phyloP scores from a whole-genome alignment of 2,797 vertebrate species.

The Sarcoramphus papa region DNA sequence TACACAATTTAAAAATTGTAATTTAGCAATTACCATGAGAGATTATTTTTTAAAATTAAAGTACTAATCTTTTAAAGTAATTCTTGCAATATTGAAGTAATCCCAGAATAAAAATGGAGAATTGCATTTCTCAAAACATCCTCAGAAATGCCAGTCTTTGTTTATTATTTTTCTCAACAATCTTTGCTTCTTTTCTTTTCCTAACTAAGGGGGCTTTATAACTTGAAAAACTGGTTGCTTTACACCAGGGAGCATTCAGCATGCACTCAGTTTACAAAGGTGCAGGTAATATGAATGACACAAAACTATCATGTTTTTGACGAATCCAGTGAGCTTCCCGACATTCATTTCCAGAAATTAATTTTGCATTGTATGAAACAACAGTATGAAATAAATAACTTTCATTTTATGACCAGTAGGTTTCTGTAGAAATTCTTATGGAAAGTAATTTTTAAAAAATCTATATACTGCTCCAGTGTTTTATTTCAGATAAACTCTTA shows the following conservation, averaged over 20 bases:
- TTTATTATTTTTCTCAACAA: background rate
- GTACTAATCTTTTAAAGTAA: background rate
- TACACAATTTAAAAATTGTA: background rate
- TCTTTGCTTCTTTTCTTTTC: background rate
- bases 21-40: background rate
- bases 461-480: background rate
- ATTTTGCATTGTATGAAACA: background rate
- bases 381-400: background rate
- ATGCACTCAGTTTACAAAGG: background rate
- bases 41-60: background rate
- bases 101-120: background rate
- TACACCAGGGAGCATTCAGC: background rate
- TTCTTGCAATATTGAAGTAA: background rate
- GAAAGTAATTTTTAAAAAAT: background rate
- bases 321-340: background rate
- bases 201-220: background rate
- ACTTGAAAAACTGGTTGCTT: background rate
- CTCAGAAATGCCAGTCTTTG: background rate
- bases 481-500: background rate
- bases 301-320: background rate
- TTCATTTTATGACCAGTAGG: background rate
- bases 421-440: background rate
- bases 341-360: background rate
- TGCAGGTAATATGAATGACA: background rate
- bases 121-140: background rate